Base-by-base conservation (phyloP, 2,113 vertebrate genomes). In the Epinephelus moara region DNA sequence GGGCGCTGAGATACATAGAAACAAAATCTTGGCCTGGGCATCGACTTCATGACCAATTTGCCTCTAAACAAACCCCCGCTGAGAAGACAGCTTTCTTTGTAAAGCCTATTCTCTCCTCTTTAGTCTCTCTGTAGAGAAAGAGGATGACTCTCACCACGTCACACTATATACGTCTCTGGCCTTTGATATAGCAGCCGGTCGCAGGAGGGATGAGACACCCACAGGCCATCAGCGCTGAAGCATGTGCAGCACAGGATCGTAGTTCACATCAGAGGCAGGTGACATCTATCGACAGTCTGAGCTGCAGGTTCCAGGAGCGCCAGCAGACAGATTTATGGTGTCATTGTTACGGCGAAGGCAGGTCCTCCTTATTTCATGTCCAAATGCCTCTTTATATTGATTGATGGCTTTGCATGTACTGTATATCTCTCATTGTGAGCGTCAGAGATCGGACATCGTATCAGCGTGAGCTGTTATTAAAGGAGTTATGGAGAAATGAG, bases 331-430 rank as follows among this genome's bases (percentile, higher is more conserved):
- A 79, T 90, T 81, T 85, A 83, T 73, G 17, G 80, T n/a, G 55
- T 61, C 42, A 10, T n/a, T 80, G 49, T 71, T 59, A 61, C 9
- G 60, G 81, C 40, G 75, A 70, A 59, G 66, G 55, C 83, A 86
- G 82, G 55, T 49, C 6, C 87, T 88, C 64, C 67, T 87, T 78
- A 88, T 89, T 87, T 80, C 59, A 80, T 59, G 63, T 80, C 56
- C 79, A 69, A 83, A 90, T 77, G 86, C 79, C 67, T 87, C 79
- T 80, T 79, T 50, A 80, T 67, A 71, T 50, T 90, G 92, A 91
- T 79, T 61, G 75, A 92, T 75, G 64, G 76, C 78, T 86, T 66
- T 57, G 60, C 76, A 85, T 86, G 42, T 45, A 9, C 9, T 52
- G 17, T 74, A 52, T 52, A n/a, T 70, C 23, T 87, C 30, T 78